Conservation (phyloP, 1,140 invertebrate species). For the Harpegnathos saltator region DNA sequence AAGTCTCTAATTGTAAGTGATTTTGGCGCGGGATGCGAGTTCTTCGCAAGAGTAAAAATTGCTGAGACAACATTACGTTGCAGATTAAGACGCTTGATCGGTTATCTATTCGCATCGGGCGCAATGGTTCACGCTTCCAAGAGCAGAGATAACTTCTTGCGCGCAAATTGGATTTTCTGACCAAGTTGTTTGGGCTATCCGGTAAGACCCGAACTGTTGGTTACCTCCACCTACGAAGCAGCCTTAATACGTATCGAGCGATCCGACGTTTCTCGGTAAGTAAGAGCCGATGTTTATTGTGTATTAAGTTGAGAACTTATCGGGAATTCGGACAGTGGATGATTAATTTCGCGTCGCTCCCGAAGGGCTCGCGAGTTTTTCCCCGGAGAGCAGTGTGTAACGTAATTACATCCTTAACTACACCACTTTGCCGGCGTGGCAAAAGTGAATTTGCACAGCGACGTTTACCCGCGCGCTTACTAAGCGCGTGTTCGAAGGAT, state of each 20-base stretch:
- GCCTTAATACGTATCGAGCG: slow-evolving; percentile 30
- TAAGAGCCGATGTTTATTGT: slow-evolving; percentile 25
- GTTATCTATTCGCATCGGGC: background rate
- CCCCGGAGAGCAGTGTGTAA: background rate
- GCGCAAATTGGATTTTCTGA: slow-evolving; percentile 44
- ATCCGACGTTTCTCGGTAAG: slow-evolving; percentile 32
- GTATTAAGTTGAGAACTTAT: slow-evolving; percentile 15
- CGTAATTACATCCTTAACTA: background rate
- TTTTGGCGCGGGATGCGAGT: no score
- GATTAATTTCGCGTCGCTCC: slow-evolving; percentile 13
- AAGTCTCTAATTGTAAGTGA: background rate
- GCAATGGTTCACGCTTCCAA: slow-evolving; percentile 10
- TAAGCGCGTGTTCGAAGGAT: background rate
- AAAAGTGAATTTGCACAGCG: slow-evolving; percentile 1
- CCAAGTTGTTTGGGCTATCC: slow-evolving; percentile 10
- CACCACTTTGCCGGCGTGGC: background rate
- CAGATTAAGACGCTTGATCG: background rate
- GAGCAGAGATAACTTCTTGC: slow-evolving; percentile 19
- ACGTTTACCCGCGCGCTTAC: background rate
- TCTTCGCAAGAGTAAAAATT: no score
- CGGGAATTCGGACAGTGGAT: slow-evolving; percentile 7
- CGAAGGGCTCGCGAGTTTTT: slow-evolving; percentile 3
- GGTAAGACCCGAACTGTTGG: slow-evolving; percentile 25
- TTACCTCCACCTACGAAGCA: slow-evolving; percentile 31
- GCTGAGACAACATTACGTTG: no score